Base-by-base conservation (phyloP, 2,797 vertebrate genomes). In the Leptatherina wallacei region DNA sequence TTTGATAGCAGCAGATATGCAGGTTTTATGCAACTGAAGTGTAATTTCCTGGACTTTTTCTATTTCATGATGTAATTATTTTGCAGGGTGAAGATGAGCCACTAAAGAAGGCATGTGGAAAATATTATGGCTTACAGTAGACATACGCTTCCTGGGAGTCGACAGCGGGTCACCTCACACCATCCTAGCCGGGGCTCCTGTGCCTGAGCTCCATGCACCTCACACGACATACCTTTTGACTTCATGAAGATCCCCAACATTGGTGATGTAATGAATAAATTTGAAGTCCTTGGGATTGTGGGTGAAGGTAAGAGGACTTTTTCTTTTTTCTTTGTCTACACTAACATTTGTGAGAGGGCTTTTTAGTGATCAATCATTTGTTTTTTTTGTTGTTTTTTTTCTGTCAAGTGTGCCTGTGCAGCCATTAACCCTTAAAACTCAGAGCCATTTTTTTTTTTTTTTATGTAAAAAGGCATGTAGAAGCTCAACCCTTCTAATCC, bases 261-360 rank as follows among this genome's bases (percentile, higher is more conserved):
- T 93, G 96, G 97, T 99, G 97, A 99, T 99, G 97, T 98, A 94
- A 99, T 99, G 98, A 98, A 99, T 98, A 99, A 99, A 97, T 99
- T 99, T 98, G 98, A 99, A 96, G 98, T 99, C 95, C 98, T 99
- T 97, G 97, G 97, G 92, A 97, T 99, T 92, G 98, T 99, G 93
- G 98, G 98, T 96, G 98, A 99, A 99, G 98, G 98, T 98, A 93
- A 96, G 97, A 75, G 65, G 10, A 16, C n/a, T 49, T 36, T 6
- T 63, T 69, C 42, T 44, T 3, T 16, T 20, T 44, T 44, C 42
- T 58, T 14, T 40, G 1, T 49, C 33, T 71, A 18, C 29, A 33
- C 5, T 18, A 3, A 12, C 61, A 73, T 65, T 44, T 22, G 59
- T 42, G 62, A 35, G 49, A 40, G 59, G 14, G 73, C 29, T 83